These are phyloP conservation scores for Rambutsinella grinnellia DNA, from an alignment of 2,888 invertebrate species.

Conservation along the genomic window DNA sequence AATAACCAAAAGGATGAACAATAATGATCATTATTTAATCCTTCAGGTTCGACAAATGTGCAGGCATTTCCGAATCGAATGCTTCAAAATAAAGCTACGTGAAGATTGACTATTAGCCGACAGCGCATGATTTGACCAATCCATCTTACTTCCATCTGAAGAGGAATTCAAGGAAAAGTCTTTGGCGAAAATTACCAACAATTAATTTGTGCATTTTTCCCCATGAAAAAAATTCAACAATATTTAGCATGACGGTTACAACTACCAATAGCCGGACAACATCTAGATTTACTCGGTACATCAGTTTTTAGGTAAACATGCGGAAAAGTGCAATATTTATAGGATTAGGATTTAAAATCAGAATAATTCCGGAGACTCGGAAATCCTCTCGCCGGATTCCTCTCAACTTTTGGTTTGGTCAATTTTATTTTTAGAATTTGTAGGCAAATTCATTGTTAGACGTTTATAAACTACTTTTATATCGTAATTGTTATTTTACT, in stretches of 20 bases:
- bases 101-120: slow-evolving; percentile 73
- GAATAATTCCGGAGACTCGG: too few relatives aligned
- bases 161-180: slow-evolving; percentile 36
- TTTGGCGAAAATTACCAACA: neutral
- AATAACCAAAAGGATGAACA: neutral
- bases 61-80: slow-evolving; percentile 89
- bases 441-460: slow-evolving; percentile 50
- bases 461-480: neutral
- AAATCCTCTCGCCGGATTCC: slow-evolving; percentile 48
- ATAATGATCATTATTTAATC: slow-evolving; percentile 54
- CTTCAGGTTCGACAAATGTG: slow-evolving; percentile 96
- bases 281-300: too few relatives aligned
- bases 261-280: too few relatives aligned
- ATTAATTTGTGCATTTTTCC: neutral
- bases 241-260: too few relatives aligned
- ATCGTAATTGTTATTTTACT: neutral
- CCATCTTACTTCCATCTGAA: too few relatives aligned
- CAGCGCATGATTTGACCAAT: slow-evolving; percentile 70
- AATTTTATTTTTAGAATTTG: slow-evolving; percentile 36
- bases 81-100: slow-evolving; percentile 78
- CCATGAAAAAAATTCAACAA: too few relatives aligned
- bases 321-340: too few relatives aligned
- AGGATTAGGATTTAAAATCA: too few relatives aligned
- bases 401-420: slow-evolving; percentile 40
- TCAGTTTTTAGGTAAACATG: too few relatives aligned